phyloP scores from a whole-genome alignment of 2,888 invertebrate genomes.

The Eristalis pertinax region DNA sequence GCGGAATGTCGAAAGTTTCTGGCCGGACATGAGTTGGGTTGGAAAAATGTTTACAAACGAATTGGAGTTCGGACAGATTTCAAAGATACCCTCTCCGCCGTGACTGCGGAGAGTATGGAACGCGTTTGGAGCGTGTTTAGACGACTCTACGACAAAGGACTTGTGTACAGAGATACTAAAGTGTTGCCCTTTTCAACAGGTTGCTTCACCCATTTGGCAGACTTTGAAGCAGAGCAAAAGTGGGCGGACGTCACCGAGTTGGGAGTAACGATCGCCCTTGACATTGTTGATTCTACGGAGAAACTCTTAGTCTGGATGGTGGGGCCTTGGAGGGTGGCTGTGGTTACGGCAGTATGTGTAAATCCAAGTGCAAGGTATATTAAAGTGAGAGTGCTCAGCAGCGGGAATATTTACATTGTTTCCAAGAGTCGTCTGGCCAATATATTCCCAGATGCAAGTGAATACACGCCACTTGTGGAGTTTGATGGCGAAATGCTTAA shows the following conservation, averaged over 20 bases:
- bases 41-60: conserved; percentile 91
- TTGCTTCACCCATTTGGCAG: conserved; percentile 96
- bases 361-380: conserved; percentile 92
- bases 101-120: conserved; percentile 98
- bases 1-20: conserved; percentile 96
- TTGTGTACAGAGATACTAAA: conserved; percentile 97
- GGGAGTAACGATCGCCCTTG: conserved; percentile 93
- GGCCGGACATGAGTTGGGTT: conserved; percentile 93
- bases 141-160: conserved; percentile 93
- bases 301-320: conserved; percentile 89
- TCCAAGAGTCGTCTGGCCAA: conserved; percentile 90
- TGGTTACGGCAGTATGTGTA: conserved; percentile 95
- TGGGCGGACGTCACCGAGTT: conserved; percentile 98
- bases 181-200: conserved; percentile 99
- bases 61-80: conserved; percentile 99
- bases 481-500: conserved; percentile 89
- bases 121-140: conserved; percentile 98
- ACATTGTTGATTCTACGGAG: conserved; percentile 83
- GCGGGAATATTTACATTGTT: conserved; percentile 83
- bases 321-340: conserved; percentile 98
- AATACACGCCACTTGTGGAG: conserved; percentile 88
- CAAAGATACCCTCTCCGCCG: conserved; percentile 97
- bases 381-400: conserved; percentile 83
- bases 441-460: conserved; percentile 87
- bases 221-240: conserved; percentile 99